A percentile compares a stretch with the other conserved stretches of the same genome.
Conservation (phyloP, 2,888 invertebrate species). For the Melieria crassipennis region DNA sequence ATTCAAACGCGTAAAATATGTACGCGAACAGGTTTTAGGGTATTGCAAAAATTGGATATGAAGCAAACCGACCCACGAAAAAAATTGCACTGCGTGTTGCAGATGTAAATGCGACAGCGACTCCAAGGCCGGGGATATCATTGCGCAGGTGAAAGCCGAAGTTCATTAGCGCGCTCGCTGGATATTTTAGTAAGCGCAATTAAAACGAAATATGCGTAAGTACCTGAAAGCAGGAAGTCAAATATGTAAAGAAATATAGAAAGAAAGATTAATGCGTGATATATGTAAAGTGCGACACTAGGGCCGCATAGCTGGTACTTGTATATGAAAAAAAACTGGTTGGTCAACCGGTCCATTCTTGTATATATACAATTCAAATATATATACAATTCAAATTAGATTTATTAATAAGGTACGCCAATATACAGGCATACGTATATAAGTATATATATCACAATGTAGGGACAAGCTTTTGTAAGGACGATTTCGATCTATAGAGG, state of each 20-base stretch:
- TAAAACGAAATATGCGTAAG: slow-evolving; percentile 12
- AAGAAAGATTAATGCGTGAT: background rate
- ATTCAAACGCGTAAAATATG: too few relatives aligned
- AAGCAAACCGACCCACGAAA: slow-evolving; percentile 17
- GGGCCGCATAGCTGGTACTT: background rate
- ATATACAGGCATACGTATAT: too few relatives aligned
- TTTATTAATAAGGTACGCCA: too few relatives aligned
- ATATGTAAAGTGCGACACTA: background rate
- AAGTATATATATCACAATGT: too few relatives aligned
- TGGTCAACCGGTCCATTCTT: too few relatives aligned
- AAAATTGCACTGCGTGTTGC: background rate
- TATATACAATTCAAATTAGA: too few relatives aligned
- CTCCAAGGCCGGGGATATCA: background rate
- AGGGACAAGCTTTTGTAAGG: too few relatives aligned
- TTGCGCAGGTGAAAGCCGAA: slow-evolving; percentile 13
- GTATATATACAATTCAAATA: too few relatives aligned
- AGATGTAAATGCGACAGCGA: background rate
- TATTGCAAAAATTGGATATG: slow-evolving; percentile 26
- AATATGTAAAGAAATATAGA: background rate
- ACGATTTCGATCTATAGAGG: too few relatives aligned
- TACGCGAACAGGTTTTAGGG: too few relatives aligned
- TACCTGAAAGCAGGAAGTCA: background rate
- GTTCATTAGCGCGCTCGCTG: slow-evolving; percentile 25
- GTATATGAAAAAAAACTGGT: too few relatives aligned
- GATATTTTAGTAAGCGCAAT: slow-evolving; percentile 29